Conservation (phyloP, 2,113 vertebrate genomes). For the cattle (Bos taurus) region ARS-UCD2.0 NC_037357.1:2543501-2544000, state of each 20-base stretch:
- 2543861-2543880: background rate
- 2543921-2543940: background rate
- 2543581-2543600: conserved; percentile 42
- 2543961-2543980: background rate
- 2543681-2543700: conserved; percentile 25
- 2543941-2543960: background rate
- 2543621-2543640: conserved; percentile 52
- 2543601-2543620: conserved; percentile 16
- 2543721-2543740: background rate
- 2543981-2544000: background rate
- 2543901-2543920: background rate
- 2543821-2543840: background rate
- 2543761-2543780: background rate
- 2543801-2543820: background rate
- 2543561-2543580: conserved; percentile 29
- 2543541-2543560: background rate
- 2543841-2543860: background rate
- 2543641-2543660: conserved; percentile 29
- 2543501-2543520: background rate
- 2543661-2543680: conserved; percentile 17
- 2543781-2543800: background rate
- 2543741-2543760: conserved; percentile 44
- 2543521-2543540: background rate
- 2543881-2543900: background rate
- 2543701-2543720: background rate